Conservation (phyloP, 2,888 invertebrate genomes). For the Polydrusus cervinus region DNA sequence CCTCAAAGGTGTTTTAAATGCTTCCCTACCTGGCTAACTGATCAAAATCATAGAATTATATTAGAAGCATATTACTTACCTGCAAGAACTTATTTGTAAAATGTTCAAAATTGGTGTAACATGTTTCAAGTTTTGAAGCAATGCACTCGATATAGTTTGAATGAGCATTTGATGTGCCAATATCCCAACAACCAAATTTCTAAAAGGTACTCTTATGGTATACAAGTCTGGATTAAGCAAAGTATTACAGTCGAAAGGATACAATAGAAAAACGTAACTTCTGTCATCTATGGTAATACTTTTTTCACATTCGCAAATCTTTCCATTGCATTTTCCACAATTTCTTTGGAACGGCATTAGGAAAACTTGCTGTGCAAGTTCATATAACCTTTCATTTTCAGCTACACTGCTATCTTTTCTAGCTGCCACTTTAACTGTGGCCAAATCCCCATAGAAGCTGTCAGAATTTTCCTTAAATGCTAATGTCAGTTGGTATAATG, state of each 20-base stretch:
- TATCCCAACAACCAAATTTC: slow-evolving; percentile 90
- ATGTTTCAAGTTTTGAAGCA: slow-evolving; percentile 79
- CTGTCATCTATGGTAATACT: slow-evolving; percentile 83
- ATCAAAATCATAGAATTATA: too few relatives aligned
- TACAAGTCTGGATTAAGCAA: slow-evolving; percentile 84
- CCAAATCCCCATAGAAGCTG: slow-evolving; percentile 94
- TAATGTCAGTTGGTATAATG: slow-evolving; percentile 89
- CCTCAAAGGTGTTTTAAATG: too few relatives aligned
- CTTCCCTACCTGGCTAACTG: too few relatives aligned
- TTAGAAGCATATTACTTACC: not conserved
- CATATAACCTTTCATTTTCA: slow-evolving; percentile 88
- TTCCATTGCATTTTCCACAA: slow-evolving; percentile 67
- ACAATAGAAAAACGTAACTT: slow-evolving; percentile 91
- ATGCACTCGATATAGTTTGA: slow-evolving; percentile 90
- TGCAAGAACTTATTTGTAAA: slow-evolving; percentile 69
- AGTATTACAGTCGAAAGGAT: slow-evolving; percentile 83
- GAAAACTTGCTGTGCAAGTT: slow-evolving; percentile 92
- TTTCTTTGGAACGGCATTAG: slow-evolving; percentile 73
- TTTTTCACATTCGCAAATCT: slow-evolving; percentile 69
- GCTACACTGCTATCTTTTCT: slow-evolving; percentile 88
- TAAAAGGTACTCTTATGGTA: slow-evolving; percentile 89
- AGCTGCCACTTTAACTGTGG: slow-evolving; percentile 95
- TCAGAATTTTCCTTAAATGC: slow-evolving; percentile 94
- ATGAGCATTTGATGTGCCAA: slow-evolving; percentile 94
- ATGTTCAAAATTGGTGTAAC: slow-evolving; percentile 70